Percentiles rank a stretch among this genome's conserved stretches.
Conservation (phyloP, 2,888 invertebrate species). For the Tipula helvola region DNA sequence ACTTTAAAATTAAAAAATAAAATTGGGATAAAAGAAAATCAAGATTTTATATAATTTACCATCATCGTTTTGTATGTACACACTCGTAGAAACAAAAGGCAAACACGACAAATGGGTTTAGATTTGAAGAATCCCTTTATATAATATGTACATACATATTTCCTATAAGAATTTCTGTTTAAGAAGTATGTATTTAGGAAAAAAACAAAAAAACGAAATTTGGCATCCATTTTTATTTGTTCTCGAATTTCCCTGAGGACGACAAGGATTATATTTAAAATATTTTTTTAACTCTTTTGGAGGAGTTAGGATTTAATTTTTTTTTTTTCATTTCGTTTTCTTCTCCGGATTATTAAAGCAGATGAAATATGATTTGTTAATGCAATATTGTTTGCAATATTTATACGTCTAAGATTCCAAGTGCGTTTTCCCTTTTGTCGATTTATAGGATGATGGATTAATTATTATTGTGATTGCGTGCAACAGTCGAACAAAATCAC, state of each 20-base stretch:
- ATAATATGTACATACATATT: not conserved
- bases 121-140: not conserved
- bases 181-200: not conserved
- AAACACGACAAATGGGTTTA: not conserved
- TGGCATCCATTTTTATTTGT: not conserved
- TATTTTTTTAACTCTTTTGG: not conserved
- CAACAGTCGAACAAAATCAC: too few relatives aligned
- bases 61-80: not conserved
- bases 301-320: not conserved
- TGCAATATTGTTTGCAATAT: too few relatives aligned
- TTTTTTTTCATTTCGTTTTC: not conserved
- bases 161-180: not conserved
- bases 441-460: too few relatives aligned
- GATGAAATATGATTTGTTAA: not conserved
- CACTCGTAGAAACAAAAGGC: not conserved
- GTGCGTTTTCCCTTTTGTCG: too few relatives aligned
- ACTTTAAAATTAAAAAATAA: not conserved
- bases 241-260: not conserved
- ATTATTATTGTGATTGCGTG: too few relatives aligned
- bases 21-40: not conserved
- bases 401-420: too few relatives aligned
- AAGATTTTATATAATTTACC: not conserved
- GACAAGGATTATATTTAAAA: not conserved
- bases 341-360: not conserved
- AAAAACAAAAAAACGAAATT: not conserved